These are phyloP conservation scores for Melipona quadrifasciata DNA, from an alignment of 1,140 invertebrate genomes.

Conservation along the genomic window DNA sequence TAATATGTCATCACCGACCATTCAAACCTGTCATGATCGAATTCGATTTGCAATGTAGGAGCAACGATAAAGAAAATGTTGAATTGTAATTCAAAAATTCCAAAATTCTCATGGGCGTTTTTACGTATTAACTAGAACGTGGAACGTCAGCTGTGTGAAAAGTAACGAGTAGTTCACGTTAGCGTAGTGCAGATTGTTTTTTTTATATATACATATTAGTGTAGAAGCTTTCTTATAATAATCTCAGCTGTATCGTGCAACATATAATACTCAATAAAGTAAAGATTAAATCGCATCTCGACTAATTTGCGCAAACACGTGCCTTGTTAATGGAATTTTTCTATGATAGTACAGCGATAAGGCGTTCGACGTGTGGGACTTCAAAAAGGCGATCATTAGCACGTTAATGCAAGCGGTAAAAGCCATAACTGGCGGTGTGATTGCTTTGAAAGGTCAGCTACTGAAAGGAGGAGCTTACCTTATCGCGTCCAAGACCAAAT, in stretches of 20 bases:
- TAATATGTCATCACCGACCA: neutral
- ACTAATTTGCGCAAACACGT: conserved; percentile 2
- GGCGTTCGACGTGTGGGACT: conserved; percentile 87
- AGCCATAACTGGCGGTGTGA: conserved; percentile 91
- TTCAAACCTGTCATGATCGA: neutral
- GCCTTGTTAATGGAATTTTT: conserved; percentile 41
- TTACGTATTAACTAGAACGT: neutral
- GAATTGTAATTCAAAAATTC: neutral
- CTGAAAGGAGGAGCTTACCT: conserved; percentile 91
- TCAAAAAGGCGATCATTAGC: conserved; percentile 90
- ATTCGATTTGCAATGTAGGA: neutral
- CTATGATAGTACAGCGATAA: conserved; percentile 80
- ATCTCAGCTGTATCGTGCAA: conserved; percentile 32
- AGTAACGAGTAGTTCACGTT: neutral
- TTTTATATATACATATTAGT: neutral
- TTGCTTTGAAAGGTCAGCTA: conserved; percentile 91
- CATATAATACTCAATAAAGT: conserved; percentile 14
- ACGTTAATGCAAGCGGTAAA: conserved; percentile 92
- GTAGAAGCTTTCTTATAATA: conserved; percentile 17
- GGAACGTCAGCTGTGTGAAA: neutral
- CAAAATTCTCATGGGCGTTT: neutral
- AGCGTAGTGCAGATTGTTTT: neutral
- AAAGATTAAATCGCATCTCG: conserved; percentile 18
- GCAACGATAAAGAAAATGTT: neutral
- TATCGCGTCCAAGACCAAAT: conserved; percentile 87